A percentile compares a stretch with the other conserved stretches of the same genome.
These are phyloP conservation scores for Lepidotrigona ventralis DNA, from an alignment of 1,140 invertebrate species.

Conservation along the genomic window DNA sequence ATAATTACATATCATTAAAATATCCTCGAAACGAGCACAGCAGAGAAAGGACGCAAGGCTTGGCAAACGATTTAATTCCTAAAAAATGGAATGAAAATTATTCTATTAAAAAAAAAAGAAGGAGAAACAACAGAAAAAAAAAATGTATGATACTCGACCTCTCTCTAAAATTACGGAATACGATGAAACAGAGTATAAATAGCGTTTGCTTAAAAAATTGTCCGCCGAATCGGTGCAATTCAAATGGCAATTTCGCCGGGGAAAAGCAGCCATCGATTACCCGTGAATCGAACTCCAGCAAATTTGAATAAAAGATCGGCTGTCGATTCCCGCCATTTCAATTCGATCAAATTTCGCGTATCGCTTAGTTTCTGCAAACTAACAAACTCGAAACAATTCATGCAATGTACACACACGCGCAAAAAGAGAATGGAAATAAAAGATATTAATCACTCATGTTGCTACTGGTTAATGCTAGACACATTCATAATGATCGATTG, in stretches of 20 bases:
- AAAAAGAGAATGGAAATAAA: background rate
- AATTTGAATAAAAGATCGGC: background rate
- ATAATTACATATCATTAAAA: background rate
- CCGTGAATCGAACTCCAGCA: background rate
- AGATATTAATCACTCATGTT: background rate
- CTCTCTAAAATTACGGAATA: background rate
- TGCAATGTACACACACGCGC: no score
- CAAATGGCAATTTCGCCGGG: background rate
- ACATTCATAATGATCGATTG: background rate
- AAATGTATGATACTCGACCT: background rate
- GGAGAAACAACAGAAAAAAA: background rate
- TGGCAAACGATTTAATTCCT: background rate
- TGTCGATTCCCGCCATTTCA: background rate
- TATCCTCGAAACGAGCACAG: background rate
- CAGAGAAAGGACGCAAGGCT: background rate
- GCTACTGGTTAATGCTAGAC: background rate
- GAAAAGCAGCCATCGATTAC: background rate
- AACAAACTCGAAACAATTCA: background rate
- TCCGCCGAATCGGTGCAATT: background rate
- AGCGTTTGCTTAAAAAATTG: constrained; percentile 1
- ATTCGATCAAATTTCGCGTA: constrained; percentile 1
- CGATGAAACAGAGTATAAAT: background rate
- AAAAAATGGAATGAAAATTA: constrained; percentile 11
- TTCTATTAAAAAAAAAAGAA: background rate
- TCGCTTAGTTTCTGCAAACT: background rate